Evolutionary conservation across 2,797 vertebrate species (phyloP).

Genomic region (Cygnus olor): DNA sequence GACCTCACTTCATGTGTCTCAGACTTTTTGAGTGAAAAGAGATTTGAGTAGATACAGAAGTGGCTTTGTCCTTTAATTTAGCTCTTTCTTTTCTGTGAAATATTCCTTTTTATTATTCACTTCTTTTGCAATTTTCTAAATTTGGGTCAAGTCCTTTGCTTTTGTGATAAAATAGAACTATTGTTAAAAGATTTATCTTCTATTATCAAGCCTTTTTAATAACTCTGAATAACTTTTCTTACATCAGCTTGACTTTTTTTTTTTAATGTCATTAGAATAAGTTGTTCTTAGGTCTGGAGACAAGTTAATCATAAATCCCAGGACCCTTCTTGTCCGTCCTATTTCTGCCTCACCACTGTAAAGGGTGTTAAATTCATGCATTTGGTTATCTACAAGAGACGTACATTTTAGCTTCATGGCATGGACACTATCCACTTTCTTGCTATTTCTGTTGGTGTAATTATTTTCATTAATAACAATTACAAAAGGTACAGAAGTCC

Average conservation of each 20-base stretch:
- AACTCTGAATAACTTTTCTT: slow-evolving; percentile 26
- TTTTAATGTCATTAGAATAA: background rate
- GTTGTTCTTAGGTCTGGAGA: background rate
- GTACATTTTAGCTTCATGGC: background rate
- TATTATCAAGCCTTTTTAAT: slow-evolving; percentile 33
- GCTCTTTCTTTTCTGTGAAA: slow-evolving; percentile 3
- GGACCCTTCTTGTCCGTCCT: background rate
- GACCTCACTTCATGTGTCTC: background rate
- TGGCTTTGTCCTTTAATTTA: slow-evolving; percentile 12
- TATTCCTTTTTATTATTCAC: background rate
- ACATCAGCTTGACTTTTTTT: background rate
- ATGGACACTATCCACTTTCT: background rate
- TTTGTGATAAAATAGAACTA: slow-evolving; percentile 48
- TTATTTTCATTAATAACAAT: background rate
- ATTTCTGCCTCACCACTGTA: background rate
- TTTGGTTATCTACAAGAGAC: background rate
- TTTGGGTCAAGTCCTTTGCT: slow-evolving; percentile 30
- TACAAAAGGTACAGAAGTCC: background rate
- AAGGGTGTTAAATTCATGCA: background rate
- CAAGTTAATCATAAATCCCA: background rate
- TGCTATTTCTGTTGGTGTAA: background rate
- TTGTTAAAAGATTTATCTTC: slow-evolving; percentile 46
- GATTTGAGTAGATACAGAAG: background rate
- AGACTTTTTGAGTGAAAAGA: background rate
- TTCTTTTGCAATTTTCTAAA: slow-evolving; percentile 28